phyloP scores from a whole-genome alignment of 2,888 invertebrate genomes.

The Agrotis exclamationis region DNA sequence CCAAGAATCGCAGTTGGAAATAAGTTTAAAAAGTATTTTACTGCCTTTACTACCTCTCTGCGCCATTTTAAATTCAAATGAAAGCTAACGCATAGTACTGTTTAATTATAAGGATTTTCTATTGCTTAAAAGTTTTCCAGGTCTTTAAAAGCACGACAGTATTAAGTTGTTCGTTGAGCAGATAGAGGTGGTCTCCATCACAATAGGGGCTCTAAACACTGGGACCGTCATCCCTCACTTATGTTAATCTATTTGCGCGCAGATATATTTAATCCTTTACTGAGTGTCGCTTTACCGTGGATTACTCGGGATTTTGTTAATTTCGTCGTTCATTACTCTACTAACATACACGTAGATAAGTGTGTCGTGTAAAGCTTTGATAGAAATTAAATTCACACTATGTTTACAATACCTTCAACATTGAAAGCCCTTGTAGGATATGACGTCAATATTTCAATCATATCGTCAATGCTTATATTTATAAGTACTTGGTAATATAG shows the following conservation, averaged over 20 bases:
- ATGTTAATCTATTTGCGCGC: slow-evolving; percentile 68
- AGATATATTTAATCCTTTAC: slow-evolving; percentile 65
- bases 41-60: not conserved
- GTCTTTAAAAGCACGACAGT: slow-evolving; percentile 5
- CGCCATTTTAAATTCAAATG: slow-evolving; percentile 18
- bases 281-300: slow-evolving; percentile 64
- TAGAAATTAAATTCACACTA: slow-evolving; percentile 31
- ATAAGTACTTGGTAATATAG: not conserved
- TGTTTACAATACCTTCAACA: slow-evolving; percentile 4
- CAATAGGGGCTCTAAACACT: slow-evolving; percentile 51
- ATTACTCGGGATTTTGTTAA: slow-evolving; percentile 71
- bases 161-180: slow-evolving; percentile 16
- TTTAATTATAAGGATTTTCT: slow-evolving; percentile 20
- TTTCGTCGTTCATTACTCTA: slow-evolving; percentile 71
- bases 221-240: slow-evolving; percentile 60
- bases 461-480: not conserved
- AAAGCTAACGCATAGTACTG: not conserved
- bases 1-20: slow-evolving; percentile 14
- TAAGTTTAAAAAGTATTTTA: slow-evolving; percentile 5
- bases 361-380: slow-evolving; percentile 52
- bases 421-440: not conserved
- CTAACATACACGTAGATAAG: slow-evolving; percentile 51
- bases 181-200: slow-evolving; percentile 19
- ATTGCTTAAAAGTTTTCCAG: slow-evolving; percentile 13
- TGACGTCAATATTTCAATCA: slow-evolving; percentile 4